These are phyloP conservation scores for Eretmocerus hayati DNA, from an alignment of 2,888 invertebrate genomes.

Conservation along the genomic window DNA sequence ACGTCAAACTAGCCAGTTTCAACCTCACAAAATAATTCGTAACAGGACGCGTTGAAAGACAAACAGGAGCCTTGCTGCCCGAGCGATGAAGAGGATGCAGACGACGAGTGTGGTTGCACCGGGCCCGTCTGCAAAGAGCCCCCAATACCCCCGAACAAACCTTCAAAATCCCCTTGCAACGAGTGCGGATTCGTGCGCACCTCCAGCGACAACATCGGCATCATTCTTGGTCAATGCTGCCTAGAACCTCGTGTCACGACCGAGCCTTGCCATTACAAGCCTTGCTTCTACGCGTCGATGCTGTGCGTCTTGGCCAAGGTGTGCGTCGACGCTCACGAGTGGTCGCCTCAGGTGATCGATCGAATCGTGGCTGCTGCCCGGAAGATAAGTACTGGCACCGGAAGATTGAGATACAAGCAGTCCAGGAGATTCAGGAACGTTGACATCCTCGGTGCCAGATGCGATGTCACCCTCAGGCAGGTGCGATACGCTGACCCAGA, in stretches of 20 bases:
- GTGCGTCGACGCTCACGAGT: slow-evolving; percentile 26
- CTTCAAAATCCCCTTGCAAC: no score
- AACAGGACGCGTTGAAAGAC: no score
- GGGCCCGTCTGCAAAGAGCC: no score
- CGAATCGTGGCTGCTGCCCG: slow-evolving; percentile 30
- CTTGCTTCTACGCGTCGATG: slow-evolving; percentile 37
- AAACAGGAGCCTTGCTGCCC: no score
- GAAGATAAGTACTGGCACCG: slow-evolving; percentile 31
- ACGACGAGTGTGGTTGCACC: not conserved
- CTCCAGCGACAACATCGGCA: slow-evolving; percentile 24
- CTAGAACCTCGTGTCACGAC: slow-evolving; percentile 24
- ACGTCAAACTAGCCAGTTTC: no score
- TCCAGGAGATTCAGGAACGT: slow-evolving; percentile 33
- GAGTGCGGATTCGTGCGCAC: slow-evolving; percentile 31
- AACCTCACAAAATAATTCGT: no score
- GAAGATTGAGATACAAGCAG: slow-evolving; percentile 32
- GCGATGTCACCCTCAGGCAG: slow-evolving; percentile 35
- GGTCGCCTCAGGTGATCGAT: slow-evolving; percentile 31
- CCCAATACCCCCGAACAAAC: slow-evolving; percentile 22
- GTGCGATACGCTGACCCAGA: slow-evolving; percentile 32
- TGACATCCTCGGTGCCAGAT: slow-evolving; percentile 30
- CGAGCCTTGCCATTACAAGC: slow-evolving; percentile 32
- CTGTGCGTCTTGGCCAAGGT: slow-evolving; percentile 37
- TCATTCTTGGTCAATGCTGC: slow-evolving; percentile 29
- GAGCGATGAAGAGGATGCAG: no score